These are phyloP conservation scores for Pterocles burchelli DNA, from an alignment of 2,113 vertebrate genomes.

Conservation along the genomic window DNA sequence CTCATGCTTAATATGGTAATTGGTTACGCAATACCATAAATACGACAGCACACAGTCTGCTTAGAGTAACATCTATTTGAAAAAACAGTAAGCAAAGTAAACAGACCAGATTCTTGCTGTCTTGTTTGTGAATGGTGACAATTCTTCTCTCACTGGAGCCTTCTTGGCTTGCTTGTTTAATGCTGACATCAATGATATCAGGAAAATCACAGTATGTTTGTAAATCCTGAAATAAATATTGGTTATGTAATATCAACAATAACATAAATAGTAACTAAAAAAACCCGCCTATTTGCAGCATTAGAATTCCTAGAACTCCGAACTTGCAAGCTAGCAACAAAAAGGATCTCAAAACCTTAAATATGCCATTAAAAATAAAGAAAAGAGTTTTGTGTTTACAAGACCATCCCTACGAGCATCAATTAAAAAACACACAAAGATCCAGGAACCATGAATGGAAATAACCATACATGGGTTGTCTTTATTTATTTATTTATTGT, in stretches of 20 bases:
- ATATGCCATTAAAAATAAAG: background rate
- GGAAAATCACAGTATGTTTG: constrained; percentile 95
- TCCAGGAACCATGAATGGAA: background rate
- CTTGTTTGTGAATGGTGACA: constrained; percentile 92
- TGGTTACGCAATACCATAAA: background rate
- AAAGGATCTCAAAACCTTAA: background rate
- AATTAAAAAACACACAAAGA: background rate
- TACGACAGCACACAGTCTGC: background rate
- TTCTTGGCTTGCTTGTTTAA: constrained; percentile 93
- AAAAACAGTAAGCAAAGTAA: background rate
- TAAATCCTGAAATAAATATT: constrained; percentile 79
- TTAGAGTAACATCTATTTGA: background rate
- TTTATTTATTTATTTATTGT: background rate
- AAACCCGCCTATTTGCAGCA: background rate
- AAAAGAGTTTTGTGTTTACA: background rate
- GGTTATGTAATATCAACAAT: background rate
- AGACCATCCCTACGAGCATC: background rate
- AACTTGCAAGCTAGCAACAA: background rate
- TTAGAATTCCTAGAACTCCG: background rate
- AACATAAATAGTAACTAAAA: background rate
- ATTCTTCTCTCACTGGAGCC: constrained; percentile 90
- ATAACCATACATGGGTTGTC: accelerated
- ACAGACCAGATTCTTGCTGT: constrained; percentile 90
- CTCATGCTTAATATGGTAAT: background rate
- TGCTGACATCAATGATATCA: constrained; percentile 94